phyloP scores from a whole-genome alignment of 2,888 invertebrate genomes.

The Cyaniris semiargus region DNA sequence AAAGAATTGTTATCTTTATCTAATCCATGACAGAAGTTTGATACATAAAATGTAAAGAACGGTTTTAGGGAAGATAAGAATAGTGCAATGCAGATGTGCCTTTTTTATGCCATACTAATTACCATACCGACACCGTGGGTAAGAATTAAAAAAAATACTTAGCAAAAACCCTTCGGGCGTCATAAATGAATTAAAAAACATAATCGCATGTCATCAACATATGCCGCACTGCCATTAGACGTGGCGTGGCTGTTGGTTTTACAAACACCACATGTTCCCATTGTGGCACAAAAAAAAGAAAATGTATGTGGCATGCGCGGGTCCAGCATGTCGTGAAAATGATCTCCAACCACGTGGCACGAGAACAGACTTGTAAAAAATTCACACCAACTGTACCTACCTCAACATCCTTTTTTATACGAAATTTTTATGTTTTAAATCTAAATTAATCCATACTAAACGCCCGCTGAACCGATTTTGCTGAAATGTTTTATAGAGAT shows the following conservation, averaged over 20 bases:
- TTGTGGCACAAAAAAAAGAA: constrained; percentile 47
- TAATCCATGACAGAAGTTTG: too few relatives aligned
- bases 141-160: constrained; percentile 48
- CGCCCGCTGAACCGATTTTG: too few relatives aligned
- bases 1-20: background rate
- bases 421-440: background rate
- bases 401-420: background rate
- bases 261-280: constrained; percentile 48
- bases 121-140: background rate
- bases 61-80: background rate
- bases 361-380: constrained; percentile 18
- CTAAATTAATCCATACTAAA: too few relatives aligned
- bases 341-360: constrained; percentile 50
- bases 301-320: constrained; percentile 45
- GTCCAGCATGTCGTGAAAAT: constrained; percentile 54
- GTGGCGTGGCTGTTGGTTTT: constrained; percentile 44
- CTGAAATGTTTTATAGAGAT: too few relatives aligned
- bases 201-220: constrained; percentile 39
- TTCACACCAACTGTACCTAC: background rate
- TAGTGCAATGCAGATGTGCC: background rate
- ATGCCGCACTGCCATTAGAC: constrained; percentile 40
- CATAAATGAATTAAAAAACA: constrained; percentile 39
- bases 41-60: background rate
- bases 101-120: background rate
- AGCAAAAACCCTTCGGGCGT: constrained; percentile 51